Percentiles rank a stretch among this genome's conserved stretches.
These are phyloP conservation scores for Cepaea nemoralis DNA, from an alignment of 1,140 invertebrate genomes.

Conservation along the genomic window DNA sequence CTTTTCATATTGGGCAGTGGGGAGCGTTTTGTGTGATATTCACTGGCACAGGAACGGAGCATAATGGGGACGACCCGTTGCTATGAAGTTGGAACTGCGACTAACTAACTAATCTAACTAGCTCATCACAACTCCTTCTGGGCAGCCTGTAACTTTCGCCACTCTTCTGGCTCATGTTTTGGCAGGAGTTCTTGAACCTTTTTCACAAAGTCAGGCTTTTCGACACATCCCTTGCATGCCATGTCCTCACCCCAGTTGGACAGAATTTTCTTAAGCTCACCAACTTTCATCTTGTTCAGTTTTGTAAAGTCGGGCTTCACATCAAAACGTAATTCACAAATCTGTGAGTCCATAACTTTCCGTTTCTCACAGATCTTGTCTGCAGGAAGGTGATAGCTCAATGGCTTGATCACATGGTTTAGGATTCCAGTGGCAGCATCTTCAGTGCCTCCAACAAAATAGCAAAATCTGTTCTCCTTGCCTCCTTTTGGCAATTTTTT, in stretches of 20 bases:
- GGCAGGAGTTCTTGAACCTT: constrained; percentile 97
- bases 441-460: constrained; percentile 94
- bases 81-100: too few species aligned
- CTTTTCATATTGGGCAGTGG: too few species aligned
- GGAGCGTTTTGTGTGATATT: too few species aligned
- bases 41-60: too few species aligned
- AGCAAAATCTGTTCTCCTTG: constrained; percentile 77
- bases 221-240: constrained; percentile 96
- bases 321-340: constrained; percentile 96
- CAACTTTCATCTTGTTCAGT: constrained; percentile 96
- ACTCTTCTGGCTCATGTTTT: constrained; percentile 79
- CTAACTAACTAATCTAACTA: too few species aligned
- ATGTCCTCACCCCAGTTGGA: constrained; percentile 93
- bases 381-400: constrained; percentile 94
- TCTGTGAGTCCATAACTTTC: constrained; percentile 93
- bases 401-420: constrained; percentile 91
- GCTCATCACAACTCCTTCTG: too few species aligned
- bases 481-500: constrained; percentile 36
- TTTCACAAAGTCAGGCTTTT: constrained; percentile 96
- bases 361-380: constrained; percentile 97
- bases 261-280: constrained; percentile 97
- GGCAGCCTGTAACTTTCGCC: constrained; percentile 34
- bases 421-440: constrained; percentile 97
- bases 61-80: too few species aligned
- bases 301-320: constrained; percentile 98